These are phyloP conservation scores for Lepidostoma basale DNA, from an alignment of 1,140 invertebrate genomes.

Conservation along the genomic window DNA sequence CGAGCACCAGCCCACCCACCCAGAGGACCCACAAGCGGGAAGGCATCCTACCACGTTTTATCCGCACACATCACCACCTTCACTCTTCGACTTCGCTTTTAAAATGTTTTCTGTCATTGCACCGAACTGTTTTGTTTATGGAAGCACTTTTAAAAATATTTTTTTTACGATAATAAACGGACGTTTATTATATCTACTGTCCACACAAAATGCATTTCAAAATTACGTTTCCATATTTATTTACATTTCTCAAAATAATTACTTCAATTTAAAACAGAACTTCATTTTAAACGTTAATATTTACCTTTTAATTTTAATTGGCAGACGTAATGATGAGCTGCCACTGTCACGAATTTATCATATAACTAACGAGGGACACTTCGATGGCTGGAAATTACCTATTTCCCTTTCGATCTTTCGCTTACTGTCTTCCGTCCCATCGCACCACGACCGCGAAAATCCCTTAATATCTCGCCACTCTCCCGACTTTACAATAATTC, in stretches of 20 bases:
- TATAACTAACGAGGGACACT: background rate
- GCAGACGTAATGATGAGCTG: no score
- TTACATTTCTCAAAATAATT: background rate
- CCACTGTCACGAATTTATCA: background rate
- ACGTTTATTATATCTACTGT: background rate
- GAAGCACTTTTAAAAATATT: background rate
- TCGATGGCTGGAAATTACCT: background rate
- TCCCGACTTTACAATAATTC: background rate
- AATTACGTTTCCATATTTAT: background rate
- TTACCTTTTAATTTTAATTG: background rate
- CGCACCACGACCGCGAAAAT: background rate
- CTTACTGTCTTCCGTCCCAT: background rate
- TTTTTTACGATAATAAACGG: background rate
- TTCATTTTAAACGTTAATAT: background rate
- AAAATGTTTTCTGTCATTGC: background rate
- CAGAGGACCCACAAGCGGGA: slow-evolving; percentile 20
- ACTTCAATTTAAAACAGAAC: background rate
- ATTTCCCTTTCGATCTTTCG: background rate
- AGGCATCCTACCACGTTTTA: slow-evolving; percentile 11
- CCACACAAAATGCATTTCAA: background rate
- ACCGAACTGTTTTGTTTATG: background rate
- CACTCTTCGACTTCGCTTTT: background rate
- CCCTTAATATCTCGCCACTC: background rate
- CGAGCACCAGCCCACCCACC: slow-evolving; percentile 29
- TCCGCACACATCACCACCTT: slow-evolving; percentile 1